Evolutionary conservation across 2,113 vertebrate genomes (phyloP), one percentile per base, ranked within the genome.

Genomic region (Lucifuga dentata): DNA sequence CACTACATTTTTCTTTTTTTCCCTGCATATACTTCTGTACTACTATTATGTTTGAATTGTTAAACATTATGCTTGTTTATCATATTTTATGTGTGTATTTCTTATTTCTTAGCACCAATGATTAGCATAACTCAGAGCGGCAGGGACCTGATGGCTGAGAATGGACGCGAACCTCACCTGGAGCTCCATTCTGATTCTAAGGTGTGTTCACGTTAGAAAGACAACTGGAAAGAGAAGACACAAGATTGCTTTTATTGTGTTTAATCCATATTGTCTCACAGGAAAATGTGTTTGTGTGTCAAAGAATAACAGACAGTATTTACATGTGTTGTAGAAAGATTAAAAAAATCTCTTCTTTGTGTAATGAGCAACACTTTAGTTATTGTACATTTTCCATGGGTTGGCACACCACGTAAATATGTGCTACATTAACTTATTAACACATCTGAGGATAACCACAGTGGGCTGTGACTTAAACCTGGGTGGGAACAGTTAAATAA

Each of bases 101-200:
- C 23, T 57, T 10, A 2, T 21, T 60, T 11, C 7, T 55, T 52
- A 98, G 96, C 94, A 83, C 94, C 94, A 0, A 48, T 92, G 82
- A 93, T 95, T 78, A 91, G 83, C 68, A 90, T 94, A 68, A 90
- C 92, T 11, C 95, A 96, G 71, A 91, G 85, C 61, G 33, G 89
- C 91, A 74, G 78, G 26, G 82, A 81, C 60, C 48, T 84, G 52
- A 32, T 67, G 0, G 73, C 82, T 20, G 90, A 90, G 81, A 92
- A 92, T 0, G 90, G 91, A 11, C 88, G 65, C 0, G 89, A 91
- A 10, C 83, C 81, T 1, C 61, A 76, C 29, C 84, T 92, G 65
- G 92, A 94, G 38, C 91, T 93, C 50, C 89, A 86, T 50, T 92
- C 91, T 5, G 93, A 94, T 72, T 91, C 89, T 11, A 94, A 94